A percentile compares a stretch with the other conserved stretches of the same genome.
Evolutionary conservation across 1,140 invertebrate genomes (phyloP).

Genomic region (Meloidogyne exigua): DNA sequence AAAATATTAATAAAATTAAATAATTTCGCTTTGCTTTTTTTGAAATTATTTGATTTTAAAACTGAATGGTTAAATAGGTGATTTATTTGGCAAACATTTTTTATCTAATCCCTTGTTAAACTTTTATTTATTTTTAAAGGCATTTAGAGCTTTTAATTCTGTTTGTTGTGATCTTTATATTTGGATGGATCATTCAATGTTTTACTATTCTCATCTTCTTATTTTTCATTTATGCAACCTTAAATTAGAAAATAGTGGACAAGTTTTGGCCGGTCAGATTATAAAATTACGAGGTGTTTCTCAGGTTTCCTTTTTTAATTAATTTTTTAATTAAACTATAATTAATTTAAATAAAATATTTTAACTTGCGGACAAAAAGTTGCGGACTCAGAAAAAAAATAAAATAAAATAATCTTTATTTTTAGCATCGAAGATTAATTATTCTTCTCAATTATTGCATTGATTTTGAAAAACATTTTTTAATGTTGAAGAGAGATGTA

Average conservation of each 20-base stretch:
- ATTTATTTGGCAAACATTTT: too few species aligned
- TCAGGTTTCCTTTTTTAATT: neutral
- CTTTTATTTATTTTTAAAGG: neutral
- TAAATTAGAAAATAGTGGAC: neutral
- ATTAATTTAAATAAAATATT: too few species aligned
- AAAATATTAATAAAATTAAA: too few species aligned
- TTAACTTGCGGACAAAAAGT: too few species aligned
- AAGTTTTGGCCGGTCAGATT: neutral
- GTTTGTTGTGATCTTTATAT: neutral
- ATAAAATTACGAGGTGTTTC: neutral
- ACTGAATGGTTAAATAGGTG: too few species aligned
- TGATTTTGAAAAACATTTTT: slow-evolving; percentile 15
- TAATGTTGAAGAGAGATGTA: neutral
- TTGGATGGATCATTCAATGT: slow-evolving; percentile 17
- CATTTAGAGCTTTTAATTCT: neutral
- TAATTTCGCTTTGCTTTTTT: too few species aligned
- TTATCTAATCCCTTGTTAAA: too few species aligned
- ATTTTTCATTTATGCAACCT: slow-evolving; percentile 22
- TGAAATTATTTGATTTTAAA: too few species aligned
- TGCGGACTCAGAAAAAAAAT: too few species aligned
- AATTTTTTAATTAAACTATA: too few species aligned
- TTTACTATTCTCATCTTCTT: slow-evolving; percentile 17
- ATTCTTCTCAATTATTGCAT: slow-evolving; percentile 17
- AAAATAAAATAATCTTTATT: too few species aligned
- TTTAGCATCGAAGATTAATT: slow-evolving; percentile 13